These are phyloP conservation scores for Antigone vipio DNA, from an alignment of 2,113 vertebrate genomes.

Conservation along the genomic window DNA sequence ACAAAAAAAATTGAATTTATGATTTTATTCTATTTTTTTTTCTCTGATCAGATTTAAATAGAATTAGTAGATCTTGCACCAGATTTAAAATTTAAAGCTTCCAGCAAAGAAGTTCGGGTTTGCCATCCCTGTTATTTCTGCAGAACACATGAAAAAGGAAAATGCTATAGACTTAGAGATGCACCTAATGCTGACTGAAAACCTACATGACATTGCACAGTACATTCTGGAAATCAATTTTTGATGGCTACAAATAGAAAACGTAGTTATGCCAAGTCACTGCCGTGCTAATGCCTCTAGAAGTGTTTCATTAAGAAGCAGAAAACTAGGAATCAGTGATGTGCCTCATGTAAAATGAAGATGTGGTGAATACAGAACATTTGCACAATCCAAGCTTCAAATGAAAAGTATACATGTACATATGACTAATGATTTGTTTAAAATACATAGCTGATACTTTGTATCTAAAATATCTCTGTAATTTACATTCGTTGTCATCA, in stretches of 20 bases:
- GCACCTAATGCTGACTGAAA: conserved; percentile 10
- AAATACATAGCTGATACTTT: background rate
- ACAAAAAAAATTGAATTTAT: background rate
- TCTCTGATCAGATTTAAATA: background rate
- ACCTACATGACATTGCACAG: background rate
- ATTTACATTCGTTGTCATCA: background rate
- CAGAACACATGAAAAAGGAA: background rate
- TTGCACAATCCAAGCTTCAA: background rate
- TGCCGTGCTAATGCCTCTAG: conserved; percentile 34
- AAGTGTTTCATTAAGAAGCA: conserved; percentile 36
- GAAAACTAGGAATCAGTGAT: background rate
- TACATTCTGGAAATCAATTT: conserved; percentile 49
- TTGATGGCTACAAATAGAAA: conserved; percentile 39
- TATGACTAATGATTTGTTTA: background rate
- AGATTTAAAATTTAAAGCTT: background rate
- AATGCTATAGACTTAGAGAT: background rate
- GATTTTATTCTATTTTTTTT: background rate
- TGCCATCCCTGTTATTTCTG: background rate
- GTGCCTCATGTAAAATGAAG: conserved; percentile 3
- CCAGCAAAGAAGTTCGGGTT: background rate
- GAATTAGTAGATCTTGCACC: background rate
- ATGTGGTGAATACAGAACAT: background rate
- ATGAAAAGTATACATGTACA: background rate
- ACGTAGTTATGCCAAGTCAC: conserved; percentile 23
- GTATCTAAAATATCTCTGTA: background rate